A percentile compares a stretch with the other conserved stretches of the same genome.
Conservation (phyloP, 2,113 vertebrate species). For the Spheniscus mendiculus region DNA sequence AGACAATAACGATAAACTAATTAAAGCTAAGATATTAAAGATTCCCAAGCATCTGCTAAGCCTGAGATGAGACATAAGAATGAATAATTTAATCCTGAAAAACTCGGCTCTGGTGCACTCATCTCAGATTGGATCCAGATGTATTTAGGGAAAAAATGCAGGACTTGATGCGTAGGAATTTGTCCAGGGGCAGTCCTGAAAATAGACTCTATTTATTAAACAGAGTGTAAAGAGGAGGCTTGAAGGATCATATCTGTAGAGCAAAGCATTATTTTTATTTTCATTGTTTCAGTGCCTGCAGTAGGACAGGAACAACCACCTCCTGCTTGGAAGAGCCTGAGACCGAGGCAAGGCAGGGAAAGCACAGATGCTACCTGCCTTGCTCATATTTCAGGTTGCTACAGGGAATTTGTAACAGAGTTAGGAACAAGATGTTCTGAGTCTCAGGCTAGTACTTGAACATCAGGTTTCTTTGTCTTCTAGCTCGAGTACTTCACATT, state of each 20-base stretch:
- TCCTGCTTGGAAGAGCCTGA: background rate
- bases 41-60: background rate
- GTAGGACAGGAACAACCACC: background rate
- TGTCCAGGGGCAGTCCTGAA: background rate
- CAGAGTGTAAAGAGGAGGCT: background rate
- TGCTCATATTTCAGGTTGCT: background rate
- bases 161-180: background rate
- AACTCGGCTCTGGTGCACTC: background rate
- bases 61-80: background rate
- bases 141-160: background rate
- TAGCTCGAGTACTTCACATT: accelerated
- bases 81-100: background rate
- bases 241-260: background rate
- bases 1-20: background rate
- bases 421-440: background rate
- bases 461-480: background rate
- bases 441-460: background rate
- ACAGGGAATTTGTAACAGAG: background rate
- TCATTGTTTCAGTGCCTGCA: background rate
- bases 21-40: background rate
- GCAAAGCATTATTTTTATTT: background rate
- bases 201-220: background rate
- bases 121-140: background rate
- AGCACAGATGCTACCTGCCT: background rate
- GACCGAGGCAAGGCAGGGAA: accelerated